Base-by-base conservation (phyloP, 2,797 vertebrate species). In the Brachymystax lenok region DNA sequence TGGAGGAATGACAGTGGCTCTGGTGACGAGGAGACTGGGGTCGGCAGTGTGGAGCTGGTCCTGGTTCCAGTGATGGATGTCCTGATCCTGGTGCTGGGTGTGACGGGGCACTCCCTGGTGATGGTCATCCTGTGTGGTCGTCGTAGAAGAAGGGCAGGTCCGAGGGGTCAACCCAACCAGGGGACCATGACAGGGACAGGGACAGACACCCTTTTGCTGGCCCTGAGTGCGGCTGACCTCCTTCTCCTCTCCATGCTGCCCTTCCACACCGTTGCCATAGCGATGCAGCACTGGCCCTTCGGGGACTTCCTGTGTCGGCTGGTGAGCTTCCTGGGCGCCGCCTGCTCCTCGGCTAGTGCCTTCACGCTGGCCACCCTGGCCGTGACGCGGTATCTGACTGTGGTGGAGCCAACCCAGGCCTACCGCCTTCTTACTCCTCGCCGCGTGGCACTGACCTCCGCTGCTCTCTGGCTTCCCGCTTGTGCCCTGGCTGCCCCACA, bases 121-220 rank as follows among this genome's bases (percentile, higher is more conserved):
- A 88, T 94, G 50, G 50, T 92, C 77, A 90, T 95, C 76, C 85
- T 95, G 76, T 86, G 89, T 50, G 63, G 89, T 35, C 89, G 75
- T 0, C 52, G 78, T 71, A 88, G 79, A 67, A 68, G 67, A 28
- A 56, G 80, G 2, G 0, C 0, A 0, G 70, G 77, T n/a, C 66
- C 0, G 1, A 1, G 17, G 12, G 73, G 70, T 67, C 84, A 72
- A 19, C 63, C 83, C 16, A 17, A 76, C 50, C 86, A 79, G 28
- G 79, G 64, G 71, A 76, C 86, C 5, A 14, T n/a, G 16, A 83
- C 82, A 0, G 87, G 88, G 7, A 87, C 83, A 0, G 93, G 93
- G 35, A 95, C 94, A 0, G 92, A 94, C 77, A 66, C 88, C 40
- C 91, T 95, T 54, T 92, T 95, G 21, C 74, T 95, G 82, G 90